Conservation (phyloP, 2,797 vertebrate species). For the Cuculus canorus region DNA sequence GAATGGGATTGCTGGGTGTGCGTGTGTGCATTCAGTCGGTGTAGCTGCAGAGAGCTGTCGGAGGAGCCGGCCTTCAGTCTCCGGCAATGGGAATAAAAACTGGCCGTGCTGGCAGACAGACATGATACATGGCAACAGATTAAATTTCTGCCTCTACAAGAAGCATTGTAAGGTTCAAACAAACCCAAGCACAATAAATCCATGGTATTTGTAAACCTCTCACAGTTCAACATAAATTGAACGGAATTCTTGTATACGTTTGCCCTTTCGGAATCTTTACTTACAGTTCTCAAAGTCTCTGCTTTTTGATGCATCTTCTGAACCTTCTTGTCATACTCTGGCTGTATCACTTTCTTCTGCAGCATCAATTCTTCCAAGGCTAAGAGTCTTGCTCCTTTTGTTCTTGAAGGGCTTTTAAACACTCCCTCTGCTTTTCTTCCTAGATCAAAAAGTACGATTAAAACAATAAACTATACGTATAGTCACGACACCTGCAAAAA, state of each 20-base stretch:
- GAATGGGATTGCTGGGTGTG: no score
- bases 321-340: constrained; percentile 84
- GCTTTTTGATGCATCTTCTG: constrained; percentile 84
- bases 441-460: constrained; percentile 60
- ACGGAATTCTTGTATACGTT: neutral
- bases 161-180: neutral
- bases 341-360: constrained; percentile 89
- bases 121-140: neutral
- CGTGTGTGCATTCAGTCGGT: no score
- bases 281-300: constrained; percentile 89
- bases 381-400: constrained; percentile 88
- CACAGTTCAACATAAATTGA: neutral
- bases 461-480: neutral
- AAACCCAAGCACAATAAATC: neutral
- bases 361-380: constrained; percentile 92
- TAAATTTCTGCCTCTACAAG: neutral
- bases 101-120: no score
- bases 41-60: no score
- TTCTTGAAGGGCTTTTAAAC: constrained; percentile 82
- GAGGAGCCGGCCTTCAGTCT: no score
- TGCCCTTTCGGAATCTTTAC: constrained; percentile 49
- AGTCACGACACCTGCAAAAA: no score
- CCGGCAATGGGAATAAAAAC: no score
- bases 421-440: constrained; percentile 87
- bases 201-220: neutral